Percentiles rank a stretch among this genome's conserved stretches.
phyloP scores from a whole-genome alignment of 92 coral and sea anemone species.

The Isaurus tuberculatus region DNA sequence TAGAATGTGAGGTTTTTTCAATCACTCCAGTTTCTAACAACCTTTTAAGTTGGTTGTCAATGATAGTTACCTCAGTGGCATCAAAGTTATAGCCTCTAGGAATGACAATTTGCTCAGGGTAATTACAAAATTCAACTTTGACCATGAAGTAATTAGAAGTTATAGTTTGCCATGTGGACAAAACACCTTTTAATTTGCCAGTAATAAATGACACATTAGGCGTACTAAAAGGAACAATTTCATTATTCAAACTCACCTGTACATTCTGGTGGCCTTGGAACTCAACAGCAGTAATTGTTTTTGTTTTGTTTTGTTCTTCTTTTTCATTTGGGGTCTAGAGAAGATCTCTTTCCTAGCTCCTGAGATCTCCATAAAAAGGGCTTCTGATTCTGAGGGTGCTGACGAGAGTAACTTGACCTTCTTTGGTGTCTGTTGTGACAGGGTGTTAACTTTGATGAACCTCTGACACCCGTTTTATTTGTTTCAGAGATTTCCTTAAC shows the following conservation, averaged over 20 bases:
- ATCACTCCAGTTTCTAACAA: constrained; percentile 29
- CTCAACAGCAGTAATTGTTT: constrained; percentile 23
- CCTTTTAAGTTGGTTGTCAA: constrained; percentile 22
- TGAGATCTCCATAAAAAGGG: constrained; percentile 63
- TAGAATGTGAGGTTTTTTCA: neutral
- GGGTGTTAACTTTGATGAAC: constrained; percentile 31
- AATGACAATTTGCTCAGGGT: constrained; percentile 42
- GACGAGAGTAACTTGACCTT: constrained; percentile 20
- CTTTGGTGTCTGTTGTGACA: constrained; percentile 25
- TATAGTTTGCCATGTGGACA: constrained; percentile 42
- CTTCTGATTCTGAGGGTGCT: constrained; percentile 34
- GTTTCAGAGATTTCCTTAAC: constrained; percentile 38
- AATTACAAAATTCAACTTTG: constrained; percentile 45
- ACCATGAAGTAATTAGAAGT: constrained; percentile 55
- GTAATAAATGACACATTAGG: constrained; percentile 20
- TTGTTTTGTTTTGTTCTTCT: constrained; percentile 12
- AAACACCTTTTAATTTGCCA: constrained; percentile 58
- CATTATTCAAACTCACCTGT: constrained; percentile 53
- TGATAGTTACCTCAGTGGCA: constrained; percentile 49
- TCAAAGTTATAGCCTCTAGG: constrained; percentile 45
- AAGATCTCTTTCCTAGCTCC: constrained; percentile 45
- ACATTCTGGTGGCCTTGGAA: neutral
- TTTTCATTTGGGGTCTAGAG: constrained; percentile 44
- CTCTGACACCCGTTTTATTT: constrained; percentile 49
- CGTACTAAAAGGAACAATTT: constrained; percentile 5